Conservation (phyloP, 2,113 vertebrate species). For the Scalopus aquaticus region DNA sequence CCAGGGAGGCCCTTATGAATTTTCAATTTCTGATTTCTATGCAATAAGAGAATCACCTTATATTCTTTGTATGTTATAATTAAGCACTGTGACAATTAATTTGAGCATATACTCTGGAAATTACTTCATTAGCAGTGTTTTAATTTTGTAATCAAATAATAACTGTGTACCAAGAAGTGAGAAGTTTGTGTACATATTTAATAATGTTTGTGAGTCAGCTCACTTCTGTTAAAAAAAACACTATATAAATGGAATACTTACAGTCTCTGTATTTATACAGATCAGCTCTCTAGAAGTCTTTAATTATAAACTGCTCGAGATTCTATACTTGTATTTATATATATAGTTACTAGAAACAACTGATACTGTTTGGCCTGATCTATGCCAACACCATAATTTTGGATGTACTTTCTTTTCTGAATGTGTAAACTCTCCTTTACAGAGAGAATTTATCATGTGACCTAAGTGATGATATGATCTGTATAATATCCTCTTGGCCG, state of each 20-base stretch:
- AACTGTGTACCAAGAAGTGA: slow-evolving; percentile 39
- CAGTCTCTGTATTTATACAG: slow-evolving; percentile 43
- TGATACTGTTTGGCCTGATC: background rate
- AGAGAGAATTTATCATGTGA: slow-evolving; percentile 32
- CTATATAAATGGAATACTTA: slow-evolving; percentile 48
- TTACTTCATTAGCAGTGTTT: slow-evolving; percentile 60
- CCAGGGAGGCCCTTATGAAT: too few relatives aligned
- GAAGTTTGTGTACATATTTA: slow-evolving; percentile 49
- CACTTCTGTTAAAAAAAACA: slow-evolving; percentile 10
- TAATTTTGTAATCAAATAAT: slow-evolving; percentile 66
- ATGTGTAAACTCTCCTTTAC: background rate
- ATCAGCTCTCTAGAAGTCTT: slow-evolving; percentile 54
- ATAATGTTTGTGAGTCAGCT: slow-evolving; percentile 55
- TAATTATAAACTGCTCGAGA: slow-evolving; percentile 64
- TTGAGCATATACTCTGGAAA: slow-evolving; percentile 5
- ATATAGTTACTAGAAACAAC: slow-evolving; percentile 51
- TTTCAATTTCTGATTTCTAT: slow-evolving; percentile 53
- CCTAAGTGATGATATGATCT: background rate
- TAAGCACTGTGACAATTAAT: slow-evolving; percentile 28
- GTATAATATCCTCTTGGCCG: slow-evolving; percentile 3
- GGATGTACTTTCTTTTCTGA: background rate
- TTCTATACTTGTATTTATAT: slow-evolving; percentile 61
- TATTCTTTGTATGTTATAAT: slow-evolving; percentile 32
- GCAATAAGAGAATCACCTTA: background rate
- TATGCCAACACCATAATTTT: slow-evolving; percentile 11